Percentiles rank a stretch among this genome's conserved stretches.
Evolutionary conservation across 2,888 invertebrate genomes (phyloP).

Genomic region (Drosophila pullipes): DNA sequence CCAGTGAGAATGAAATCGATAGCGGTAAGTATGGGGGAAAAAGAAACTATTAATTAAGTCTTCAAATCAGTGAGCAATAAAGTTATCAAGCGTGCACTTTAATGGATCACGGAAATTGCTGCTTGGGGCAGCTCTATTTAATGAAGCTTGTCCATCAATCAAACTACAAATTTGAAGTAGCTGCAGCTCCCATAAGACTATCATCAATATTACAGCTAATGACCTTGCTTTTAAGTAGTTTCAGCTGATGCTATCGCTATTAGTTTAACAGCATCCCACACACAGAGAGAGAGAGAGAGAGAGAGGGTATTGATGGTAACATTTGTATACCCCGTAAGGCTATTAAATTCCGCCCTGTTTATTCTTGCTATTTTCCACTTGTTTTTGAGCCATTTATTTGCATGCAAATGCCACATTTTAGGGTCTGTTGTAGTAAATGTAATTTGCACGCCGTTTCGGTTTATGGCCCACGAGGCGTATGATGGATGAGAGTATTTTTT

Average conservation of each 20-base stretch:
- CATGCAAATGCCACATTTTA: constrained; percentile 22
- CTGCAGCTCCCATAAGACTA: constrained; percentile 8
- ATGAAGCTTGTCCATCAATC: constrained; percentile 37
- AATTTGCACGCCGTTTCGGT: constrained; percentile 39
- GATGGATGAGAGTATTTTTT: constrained; percentile 59
- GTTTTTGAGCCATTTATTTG: constrained; percentile 35
- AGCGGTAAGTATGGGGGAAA: constrained; percentile 73
- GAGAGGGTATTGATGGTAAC: not conserved
- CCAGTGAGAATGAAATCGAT: constrained; percentile 84
- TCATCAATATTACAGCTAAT: constrained; percentile 41
- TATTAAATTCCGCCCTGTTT: constrained; percentile 3
- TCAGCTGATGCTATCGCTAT: not conserved
- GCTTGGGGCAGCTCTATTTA: constrained; percentile 9
- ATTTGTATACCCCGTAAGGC: not conserved
- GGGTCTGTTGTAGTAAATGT: constrained; percentile 26
- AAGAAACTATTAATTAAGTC: constrained; percentile 50
- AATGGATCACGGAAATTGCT: not conserved
- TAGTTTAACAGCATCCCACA: not conserved
- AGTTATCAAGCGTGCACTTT: constrained; percentile 25
- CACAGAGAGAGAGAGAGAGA: not conserved
- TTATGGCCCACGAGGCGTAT: constrained; percentile 64
- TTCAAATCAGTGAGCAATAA: constrained; percentile 29
- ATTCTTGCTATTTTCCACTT: constrained; percentile 8
- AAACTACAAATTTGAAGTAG: constrained; percentile 22
- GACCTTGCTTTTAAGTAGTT: constrained; percentile 35